Percentiles rank a stretch among this genome's conserved stretches.
Conservation (phyloP, 2,888 invertebrate species). For the Charanyca ferruginea region DNA sequence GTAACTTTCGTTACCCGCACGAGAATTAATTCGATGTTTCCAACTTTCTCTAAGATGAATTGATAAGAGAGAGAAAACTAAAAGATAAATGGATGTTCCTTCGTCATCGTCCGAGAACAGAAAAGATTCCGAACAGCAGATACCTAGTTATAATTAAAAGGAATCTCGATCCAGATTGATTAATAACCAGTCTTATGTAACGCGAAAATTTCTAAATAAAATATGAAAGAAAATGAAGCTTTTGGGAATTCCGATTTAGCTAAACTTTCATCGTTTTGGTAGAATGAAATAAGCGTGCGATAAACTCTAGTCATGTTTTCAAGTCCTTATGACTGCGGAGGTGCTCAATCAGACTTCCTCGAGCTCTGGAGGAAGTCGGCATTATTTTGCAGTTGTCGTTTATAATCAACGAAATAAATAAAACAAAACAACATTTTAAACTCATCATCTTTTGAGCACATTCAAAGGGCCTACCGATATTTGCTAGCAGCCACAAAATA, state of each 20-base stretch:
- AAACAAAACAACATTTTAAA: too few relatives aligned
- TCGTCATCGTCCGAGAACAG: conserved; percentile 52
- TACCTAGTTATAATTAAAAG: conserved; percentile 58
- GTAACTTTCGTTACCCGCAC: conserved; percentile 13
- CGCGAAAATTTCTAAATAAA: conserved; percentile 23
- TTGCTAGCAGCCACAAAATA: too few relatives aligned
- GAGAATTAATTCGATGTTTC: conserved; percentile 36
- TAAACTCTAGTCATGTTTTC: not conserved
- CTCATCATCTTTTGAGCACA: too few relatives aligned
- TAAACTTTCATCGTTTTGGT: not conserved
- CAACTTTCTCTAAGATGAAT: conserved; percentile 45
- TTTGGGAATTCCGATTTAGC: not conserved
- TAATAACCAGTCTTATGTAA: conserved; percentile 50
- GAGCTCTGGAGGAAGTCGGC: not conserved
- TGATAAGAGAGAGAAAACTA: conserved; percentile 41
- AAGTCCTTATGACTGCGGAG: not conserved
- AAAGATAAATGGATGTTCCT: conserved; percentile 60
- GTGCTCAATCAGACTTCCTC: not conserved
- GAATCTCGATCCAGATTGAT: conserved; percentile 42
- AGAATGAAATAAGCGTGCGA: too few relatives aligned
- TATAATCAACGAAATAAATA: too few relatives aligned
- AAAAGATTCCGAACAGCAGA: conserved; percentile 51
- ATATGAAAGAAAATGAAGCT: conserved; percentile 2
- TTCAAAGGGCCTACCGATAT: too few relatives aligned
- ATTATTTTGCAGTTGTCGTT: not conserved